Conservation (phyloP, 1,140 invertebrate genomes). For the Arion vulgaris region DNA sequence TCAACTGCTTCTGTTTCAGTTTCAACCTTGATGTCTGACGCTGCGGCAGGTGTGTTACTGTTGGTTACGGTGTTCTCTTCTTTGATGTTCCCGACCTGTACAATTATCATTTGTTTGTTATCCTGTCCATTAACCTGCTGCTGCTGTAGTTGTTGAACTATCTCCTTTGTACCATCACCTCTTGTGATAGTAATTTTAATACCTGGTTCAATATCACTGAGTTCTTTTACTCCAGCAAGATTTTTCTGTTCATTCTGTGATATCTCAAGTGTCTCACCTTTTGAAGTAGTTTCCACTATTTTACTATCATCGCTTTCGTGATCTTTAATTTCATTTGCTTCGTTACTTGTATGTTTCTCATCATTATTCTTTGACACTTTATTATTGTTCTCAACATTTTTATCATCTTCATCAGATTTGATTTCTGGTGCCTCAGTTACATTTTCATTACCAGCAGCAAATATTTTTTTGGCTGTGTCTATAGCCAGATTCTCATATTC, state of each 20-base stretch:
- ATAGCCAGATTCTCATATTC: slow-evolving; percentile 19
- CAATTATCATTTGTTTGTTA: not conserved
- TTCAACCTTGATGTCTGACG: not conserved
- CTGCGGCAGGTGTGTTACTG: not conserved
- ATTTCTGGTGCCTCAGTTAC: not conserved
- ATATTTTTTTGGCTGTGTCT: slow-evolving; percentile 3
- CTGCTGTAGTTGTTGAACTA: not conserved
- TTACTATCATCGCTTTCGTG: not conserved
- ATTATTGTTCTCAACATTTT: too few relatives aligned
- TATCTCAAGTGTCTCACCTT: not conserved
- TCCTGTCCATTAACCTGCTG: not conserved
- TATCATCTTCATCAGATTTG: not conserved
- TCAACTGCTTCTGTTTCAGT: not conserved
- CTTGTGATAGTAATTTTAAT: not conserved
- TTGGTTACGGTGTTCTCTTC: not conserved
- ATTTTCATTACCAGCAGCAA: not conserved
- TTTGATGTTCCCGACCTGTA: not conserved
- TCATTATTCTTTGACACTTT: not conserved
- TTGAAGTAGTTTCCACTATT: not conserved
- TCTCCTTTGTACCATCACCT: not conserved
- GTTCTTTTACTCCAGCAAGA: not conserved
- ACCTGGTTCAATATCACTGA: not conserved
- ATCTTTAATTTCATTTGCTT: not conserved
- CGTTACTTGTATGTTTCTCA: not conserved
- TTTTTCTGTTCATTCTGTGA: not conserved